Evolutionary conservation across 2,888 invertebrate species (phyloP).

Genomic region (Dastarcus helophoroides): DNA sequence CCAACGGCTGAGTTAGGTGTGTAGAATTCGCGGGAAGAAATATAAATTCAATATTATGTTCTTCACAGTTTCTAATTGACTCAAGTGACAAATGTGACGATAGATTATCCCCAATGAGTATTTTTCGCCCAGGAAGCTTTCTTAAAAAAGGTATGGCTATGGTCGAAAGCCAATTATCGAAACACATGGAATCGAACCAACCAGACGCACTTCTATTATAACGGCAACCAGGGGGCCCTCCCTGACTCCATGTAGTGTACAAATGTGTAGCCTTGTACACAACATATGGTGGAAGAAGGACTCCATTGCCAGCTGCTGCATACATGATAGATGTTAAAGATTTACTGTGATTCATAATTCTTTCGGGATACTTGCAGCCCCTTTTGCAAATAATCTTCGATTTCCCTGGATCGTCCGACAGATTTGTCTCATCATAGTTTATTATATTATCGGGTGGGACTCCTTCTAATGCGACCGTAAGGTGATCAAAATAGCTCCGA

Average conservation of each 20-base stretch:
- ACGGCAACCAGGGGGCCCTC: slow-evolving; percentile 23
- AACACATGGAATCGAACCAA: too few species aligned
- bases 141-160: too few species aligned
- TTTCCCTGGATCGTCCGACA: slow-evolving; percentile 24
- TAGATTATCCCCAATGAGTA: too few species aligned
- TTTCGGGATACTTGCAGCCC: slow-evolving; percentile 22
- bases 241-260: slow-evolving; percentile 22
- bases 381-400: slow-evolving; percentile 15
- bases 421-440: slow-evolving; percentile 20
- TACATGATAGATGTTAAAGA: slow-evolving; percentile 22
- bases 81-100: too few species aligned
- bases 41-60: too few species aligned
- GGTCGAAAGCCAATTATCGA: too few species aligned
- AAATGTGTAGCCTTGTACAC: slow-evolving; percentile 23
- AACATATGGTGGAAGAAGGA: slow-evolving; percentile 21
- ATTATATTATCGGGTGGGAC: slow-evolving; percentile 17
- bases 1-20: too few species aligned
- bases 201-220: too few species aligned
- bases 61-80: too few species aligned
- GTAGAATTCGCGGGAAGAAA: too few species aligned
- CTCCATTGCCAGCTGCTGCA: slow-evolving; percentile 19
- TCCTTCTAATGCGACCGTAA: slow-evolving; percentile 8
- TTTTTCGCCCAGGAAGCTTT: too few species aligned
- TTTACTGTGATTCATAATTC: slow-evolving; percentile 22
- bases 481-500: slow-evolving; percentile 11